These are phyloP conservation scores for Diorhabda carinulata DNA, from an alignment of 1,140 invertebrate genomes.

Conservation along the genomic window DNA sequence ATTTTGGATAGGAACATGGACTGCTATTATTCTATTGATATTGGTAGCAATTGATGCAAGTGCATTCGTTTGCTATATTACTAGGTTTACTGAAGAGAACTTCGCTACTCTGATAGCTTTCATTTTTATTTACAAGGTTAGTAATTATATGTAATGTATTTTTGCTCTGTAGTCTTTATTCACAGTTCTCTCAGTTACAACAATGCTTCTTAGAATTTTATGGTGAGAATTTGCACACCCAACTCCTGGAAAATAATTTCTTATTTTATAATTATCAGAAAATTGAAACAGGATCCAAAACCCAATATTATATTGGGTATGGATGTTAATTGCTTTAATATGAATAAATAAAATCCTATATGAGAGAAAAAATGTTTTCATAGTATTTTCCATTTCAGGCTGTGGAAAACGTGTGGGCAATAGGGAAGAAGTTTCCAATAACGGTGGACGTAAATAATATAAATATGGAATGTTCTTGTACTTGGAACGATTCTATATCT, in stretches of 20 bases:
- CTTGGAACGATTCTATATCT: conserved; percentile 49
- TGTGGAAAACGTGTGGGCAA: conserved; percentile 78
- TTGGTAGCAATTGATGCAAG: conserved; percentile 95
- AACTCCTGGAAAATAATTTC: no score
- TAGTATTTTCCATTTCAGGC: conserved; percentile 49
- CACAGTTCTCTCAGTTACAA: neutral
- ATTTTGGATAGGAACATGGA: conserved; percentile 93
- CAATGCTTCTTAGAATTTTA: neutral
- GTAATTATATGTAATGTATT: neutral
- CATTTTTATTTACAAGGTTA: conserved; percentile 97
- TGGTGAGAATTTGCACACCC: neutral
- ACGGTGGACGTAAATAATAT: conserved; percentile 33
- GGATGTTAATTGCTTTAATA: no score
- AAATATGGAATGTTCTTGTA: conserved; percentile 61
- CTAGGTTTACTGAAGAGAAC: conserved; percentile 98
- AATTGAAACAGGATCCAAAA: no score
- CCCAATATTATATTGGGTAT: no score
- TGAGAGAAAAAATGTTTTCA: no score
- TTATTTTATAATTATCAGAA: neutral
- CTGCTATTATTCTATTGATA: conserved; percentile 76
- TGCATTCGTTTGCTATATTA: conserved; percentile 98
- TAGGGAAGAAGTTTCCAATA: conserved; percentile 77
- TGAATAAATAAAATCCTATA: no score
- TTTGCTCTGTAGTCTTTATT: neutral
- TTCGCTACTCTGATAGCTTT: conserved; percentile 98